These are phyloP conservation scores for Seriola rivoliana DNA, from an alignment of 2,113 vertebrate genomes.

Conservation along the genomic window DNA sequence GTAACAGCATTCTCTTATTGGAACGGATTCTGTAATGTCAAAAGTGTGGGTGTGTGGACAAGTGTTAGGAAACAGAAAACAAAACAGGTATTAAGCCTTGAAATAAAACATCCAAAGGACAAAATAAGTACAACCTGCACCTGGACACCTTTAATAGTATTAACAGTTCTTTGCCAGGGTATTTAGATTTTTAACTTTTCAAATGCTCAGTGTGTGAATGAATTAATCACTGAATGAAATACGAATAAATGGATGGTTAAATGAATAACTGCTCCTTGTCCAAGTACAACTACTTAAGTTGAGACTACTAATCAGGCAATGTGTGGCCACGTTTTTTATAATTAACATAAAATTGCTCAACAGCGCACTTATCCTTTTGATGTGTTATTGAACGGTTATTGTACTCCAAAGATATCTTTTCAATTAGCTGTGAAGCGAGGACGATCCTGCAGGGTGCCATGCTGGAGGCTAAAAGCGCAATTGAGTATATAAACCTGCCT, in stretches of 20 bases:
- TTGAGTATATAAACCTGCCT: slow-evolving; percentile 71
- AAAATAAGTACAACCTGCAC: slow-evolving; percentile 22
- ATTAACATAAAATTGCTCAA: slow-evolving; percentile 52
- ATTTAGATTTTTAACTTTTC: slow-evolving; percentile 26
- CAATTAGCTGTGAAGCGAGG: slow-evolving; percentile 74
- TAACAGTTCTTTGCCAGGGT: neutral
- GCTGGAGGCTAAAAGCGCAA: slow-evolving; percentile 75
- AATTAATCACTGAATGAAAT: slow-evolving; percentile 30
- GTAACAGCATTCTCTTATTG: slow-evolving; percentile 97
- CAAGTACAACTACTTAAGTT: slow-evolving; percentile 13
- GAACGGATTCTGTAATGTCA: slow-evolving; percentile 95
- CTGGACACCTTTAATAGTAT: slow-evolving; percentile 19
- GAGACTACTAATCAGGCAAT: slow-evolving; percentile 27
- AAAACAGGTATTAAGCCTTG: slow-evolving; percentile 48
- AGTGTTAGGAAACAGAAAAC: slow-evolving; percentile 52
- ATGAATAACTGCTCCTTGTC: slow-evolving; percentile 31
- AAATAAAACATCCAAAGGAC: slow-evolving; percentile 32
- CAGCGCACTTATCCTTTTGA: slow-evolving; percentile 40
- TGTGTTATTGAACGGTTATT: slow-evolving; percentile 67
- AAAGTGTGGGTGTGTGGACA: slow-evolving; percentile 56
- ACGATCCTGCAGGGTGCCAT: slow-evolving; percentile 66
- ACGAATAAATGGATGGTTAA: slow-evolving; percentile 26
- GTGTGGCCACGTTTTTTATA: slow-evolving; percentile 41
- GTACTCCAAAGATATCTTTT: slow-evolving; percentile 67
- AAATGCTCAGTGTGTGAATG: slow-evolving; percentile 18